phyloP scores from a whole-genome alignment of 2,888 invertebrate species.

The Serripes groenlandicus region DNA sequence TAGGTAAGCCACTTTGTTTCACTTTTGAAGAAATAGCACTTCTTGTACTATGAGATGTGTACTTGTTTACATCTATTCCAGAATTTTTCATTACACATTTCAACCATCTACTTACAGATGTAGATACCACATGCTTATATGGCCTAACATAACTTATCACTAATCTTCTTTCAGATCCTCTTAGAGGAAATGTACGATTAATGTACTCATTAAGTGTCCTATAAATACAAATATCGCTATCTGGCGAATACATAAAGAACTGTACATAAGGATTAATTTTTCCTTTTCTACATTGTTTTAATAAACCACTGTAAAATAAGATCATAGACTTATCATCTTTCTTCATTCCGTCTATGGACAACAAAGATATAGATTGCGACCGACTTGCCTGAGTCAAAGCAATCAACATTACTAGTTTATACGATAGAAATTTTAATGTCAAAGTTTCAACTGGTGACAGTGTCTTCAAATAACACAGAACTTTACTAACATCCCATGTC shows the following conservation, averaged over 20 bases:
- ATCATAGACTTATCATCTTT: not conserved
- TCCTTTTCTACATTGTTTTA: constrained; percentile 25
- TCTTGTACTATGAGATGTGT: too few relatives aligned
- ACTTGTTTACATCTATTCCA: too few relatives aligned
- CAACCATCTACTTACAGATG: too few relatives aligned
- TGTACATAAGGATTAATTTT: constrained; percentile 1
- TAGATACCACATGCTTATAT: too few relatives aligned
- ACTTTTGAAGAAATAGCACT: too few relatives aligned
- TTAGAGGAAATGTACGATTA: not conserved
- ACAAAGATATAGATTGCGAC: constrained; percentile 14
- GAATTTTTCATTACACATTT: too few relatives aligned
- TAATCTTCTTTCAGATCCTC: not conserved
- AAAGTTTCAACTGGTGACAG: constrained; percentile 25
- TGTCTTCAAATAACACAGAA: constrained; percentile 20
- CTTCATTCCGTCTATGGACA: constrained; percentile 3
- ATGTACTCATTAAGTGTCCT: not conserved
- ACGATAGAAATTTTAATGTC: constrained; percentile 17
- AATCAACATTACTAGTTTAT: constrained; percentile 23
- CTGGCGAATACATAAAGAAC: not conserved
- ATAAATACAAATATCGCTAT: constrained; percentile 22
- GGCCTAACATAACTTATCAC: too few relatives aligned
- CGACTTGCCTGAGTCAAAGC: constrained; percentile 30
- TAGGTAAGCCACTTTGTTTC: too few relatives aligned
- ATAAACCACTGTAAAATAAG: constrained; percentile 6
- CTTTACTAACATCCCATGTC: constrained; percentile 31